Base-by-base conservation (phyloP, 2,888 invertebrate genomes). In the Scelioninae gen. 2 region DNA sequence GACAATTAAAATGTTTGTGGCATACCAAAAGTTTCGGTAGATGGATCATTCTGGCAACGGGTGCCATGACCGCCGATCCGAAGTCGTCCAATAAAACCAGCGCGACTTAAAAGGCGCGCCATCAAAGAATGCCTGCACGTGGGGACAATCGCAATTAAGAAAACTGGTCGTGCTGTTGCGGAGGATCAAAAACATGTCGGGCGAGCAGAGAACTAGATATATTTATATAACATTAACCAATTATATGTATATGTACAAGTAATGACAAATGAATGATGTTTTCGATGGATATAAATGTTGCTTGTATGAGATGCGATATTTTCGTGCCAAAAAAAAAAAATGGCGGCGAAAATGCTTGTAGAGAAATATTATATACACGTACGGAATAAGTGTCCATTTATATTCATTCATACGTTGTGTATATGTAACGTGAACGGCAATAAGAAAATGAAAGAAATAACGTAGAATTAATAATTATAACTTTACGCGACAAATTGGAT, bases 1-100 rank as follows among this genome's bases (percentile, higher is more conserved):
- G 83, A 83, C 83, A 83, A 83, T 83, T 83, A 83, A 83, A 83
- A 83, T 83, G 82, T 83, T 82, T 83, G 78, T 74, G 81, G 77
- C 81, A 78, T 80, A 80, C 79, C 77, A 50, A 52, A 31, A 76
- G 75, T 77, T 78, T 77, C 75, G 69, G 75, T 69, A 75, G 77
- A 75, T 79, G 78, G 78, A 79, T 76, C 78, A 78, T 78, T 78
- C 63, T 60, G n/a, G 67, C 67, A 71, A 75, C 65, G 71, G 68
- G 57, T 37, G 76, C 75, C 75, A 74, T 64, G 75, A 71, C 65
- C 57, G 74, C 55, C 53, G 45, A 57, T 67, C 57, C 70, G 57
- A 63, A 70, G 41, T 41, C 61, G 65, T 65, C 65, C 25, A 74
- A 74, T 74, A 74, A 74, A 71, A 74, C 65, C 57, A 50, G 7